Evolutionary conservation across 2,797 vertebrate genomes (phyloP).

Genomic region (Squalus acanthias): DNA sequence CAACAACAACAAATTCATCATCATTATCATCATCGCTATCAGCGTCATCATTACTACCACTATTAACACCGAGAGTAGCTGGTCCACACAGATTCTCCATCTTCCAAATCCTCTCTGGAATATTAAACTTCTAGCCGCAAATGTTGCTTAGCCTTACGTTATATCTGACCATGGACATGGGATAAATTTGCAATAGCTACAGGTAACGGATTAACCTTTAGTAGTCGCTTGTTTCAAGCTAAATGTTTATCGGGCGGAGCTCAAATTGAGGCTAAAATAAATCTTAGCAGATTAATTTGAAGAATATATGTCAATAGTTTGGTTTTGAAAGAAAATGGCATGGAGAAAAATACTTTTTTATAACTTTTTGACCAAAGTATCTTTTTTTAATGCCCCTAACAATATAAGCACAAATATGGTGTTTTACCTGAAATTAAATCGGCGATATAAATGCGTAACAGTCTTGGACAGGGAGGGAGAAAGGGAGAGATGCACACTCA

Average conservation of each 20-base stretch:
- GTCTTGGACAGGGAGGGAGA: background rate
- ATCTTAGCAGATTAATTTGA: background rate
- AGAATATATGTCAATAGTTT: background rate
- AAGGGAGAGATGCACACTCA: background rate
- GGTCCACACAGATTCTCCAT: conserved; percentile 37
- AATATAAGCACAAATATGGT: background rate
- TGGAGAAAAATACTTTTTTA: background rate
- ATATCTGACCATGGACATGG: background rate
- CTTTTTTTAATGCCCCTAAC: background rate
- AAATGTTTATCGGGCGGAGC: background rate
- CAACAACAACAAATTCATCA: conserved; percentile 59
- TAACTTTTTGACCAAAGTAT: background rate
- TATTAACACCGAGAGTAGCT: conserved; percentile 53
- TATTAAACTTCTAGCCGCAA: conserved; percentile 17
- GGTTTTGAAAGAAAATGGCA: background rate
- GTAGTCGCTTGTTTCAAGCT: background rate
- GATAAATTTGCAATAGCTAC: background rate
- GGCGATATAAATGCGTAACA: background rate
- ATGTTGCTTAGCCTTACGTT: background rate
- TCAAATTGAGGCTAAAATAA: conserved; percentile 4
- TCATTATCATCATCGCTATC: conserved; percentile 62
- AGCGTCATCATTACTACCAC: conserved; percentile 60
- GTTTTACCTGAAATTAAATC: background rate
- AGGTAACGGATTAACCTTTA: conserved; percentile 8
- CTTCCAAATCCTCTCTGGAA: conserved; percentile 27